Percentiles rank a stretch among this genome's conserved stretches.
Evolutionary conservation across 2,888 invertebrate species (phyloP).

Genomic region (Sinelater perroti): DNA sequence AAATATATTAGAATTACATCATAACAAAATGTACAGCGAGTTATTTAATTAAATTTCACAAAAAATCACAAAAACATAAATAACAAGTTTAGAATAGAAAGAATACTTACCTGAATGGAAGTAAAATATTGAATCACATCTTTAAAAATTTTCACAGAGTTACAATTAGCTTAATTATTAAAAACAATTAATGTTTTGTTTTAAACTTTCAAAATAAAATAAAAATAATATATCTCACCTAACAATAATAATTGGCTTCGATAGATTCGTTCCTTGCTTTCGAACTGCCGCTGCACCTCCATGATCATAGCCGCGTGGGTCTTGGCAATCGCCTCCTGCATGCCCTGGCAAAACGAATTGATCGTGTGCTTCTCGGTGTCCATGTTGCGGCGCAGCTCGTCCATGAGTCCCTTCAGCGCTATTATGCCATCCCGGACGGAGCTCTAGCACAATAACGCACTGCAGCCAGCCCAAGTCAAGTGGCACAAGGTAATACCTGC

Average conservation of each 20-base stretch:
- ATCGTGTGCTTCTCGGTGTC: slow-evolving; percentile 73
- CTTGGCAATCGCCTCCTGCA: slow-evolving; percentile 72
- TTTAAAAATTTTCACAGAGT: no score
- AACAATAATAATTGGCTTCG: slow-evolving; percentile 56
- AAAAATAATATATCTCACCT: slow-evolving; percentile 43
- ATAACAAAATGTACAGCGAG: no score
- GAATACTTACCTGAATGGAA: no score
- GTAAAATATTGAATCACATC: no score
- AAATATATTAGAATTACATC: no score
- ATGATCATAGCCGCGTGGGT: slow-evolving; percentile 72
- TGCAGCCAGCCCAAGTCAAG: no score
- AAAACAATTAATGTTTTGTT: not conserved
- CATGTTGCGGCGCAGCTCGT: slow-evolving; percentile 72
- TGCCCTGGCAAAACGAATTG: slow-evolving; percentile 71
- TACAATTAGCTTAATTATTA: no score
- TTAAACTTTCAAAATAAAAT: not conserved
- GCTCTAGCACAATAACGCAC: no score
- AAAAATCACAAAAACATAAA: no score
- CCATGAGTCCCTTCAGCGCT: slow-evolving; percentile 71
- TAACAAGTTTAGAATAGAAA: no score
- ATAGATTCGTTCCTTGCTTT: slow-evolving; percentile 61
- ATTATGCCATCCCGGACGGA: slow-evolving; percentile 74
- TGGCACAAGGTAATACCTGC: slow-evolving; percentile 51
- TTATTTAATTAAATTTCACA: no score
- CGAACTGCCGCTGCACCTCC: slow-evolving; percentile 72